Conservation (phyloP, 2,113 vertebrate genomes). For the Campylomormyrus tamandua region DNA sequence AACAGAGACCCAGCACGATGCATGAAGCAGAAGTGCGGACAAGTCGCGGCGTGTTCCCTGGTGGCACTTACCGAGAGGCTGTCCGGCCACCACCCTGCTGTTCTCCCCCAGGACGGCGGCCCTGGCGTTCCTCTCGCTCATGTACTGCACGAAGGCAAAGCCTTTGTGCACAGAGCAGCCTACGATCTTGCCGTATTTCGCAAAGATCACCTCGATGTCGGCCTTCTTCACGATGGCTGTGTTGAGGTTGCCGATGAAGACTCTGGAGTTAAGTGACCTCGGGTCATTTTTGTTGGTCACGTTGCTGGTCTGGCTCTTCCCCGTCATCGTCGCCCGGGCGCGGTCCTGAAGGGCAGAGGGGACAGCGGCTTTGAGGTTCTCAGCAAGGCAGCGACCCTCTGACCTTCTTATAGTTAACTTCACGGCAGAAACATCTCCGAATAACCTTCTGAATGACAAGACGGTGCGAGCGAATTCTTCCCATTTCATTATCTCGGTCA, state of each 20-base stretch:
- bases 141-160: constrained; percentile 91
- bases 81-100: constrained; percentile 81
- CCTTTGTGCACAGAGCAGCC: constrained; percentile 96
- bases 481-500: background rate
- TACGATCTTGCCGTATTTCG: constrained; percentile 94
- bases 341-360: constrained; percentile 40
- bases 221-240: constrained; percentile 89
- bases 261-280: constrained; percentile 89
- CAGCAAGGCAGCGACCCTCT: background rate
- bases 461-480: background rate
- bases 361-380: background rate
- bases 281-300: constrained; percentile 97
- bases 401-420: background rate
- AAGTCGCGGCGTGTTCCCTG: background rate
- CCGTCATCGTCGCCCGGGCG: constrained; percentile 74
- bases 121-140: constrained; percentile 82
- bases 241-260: constrained; percentile 95
- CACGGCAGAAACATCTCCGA: background rate
- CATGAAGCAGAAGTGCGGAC: background rate
- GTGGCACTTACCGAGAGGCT: constrained; percentile 76
- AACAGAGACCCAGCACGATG: background rate
- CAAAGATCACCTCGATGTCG: constrained; percentile 90
- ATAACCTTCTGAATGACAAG: background rate
- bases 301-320: constrained; percentile 95
- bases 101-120: constrained; percentile 83